phyloP scores from a whole-genome alignment of 2,797 vertebrate genomes.

The Kryptopterus vitreolus region DNA sequence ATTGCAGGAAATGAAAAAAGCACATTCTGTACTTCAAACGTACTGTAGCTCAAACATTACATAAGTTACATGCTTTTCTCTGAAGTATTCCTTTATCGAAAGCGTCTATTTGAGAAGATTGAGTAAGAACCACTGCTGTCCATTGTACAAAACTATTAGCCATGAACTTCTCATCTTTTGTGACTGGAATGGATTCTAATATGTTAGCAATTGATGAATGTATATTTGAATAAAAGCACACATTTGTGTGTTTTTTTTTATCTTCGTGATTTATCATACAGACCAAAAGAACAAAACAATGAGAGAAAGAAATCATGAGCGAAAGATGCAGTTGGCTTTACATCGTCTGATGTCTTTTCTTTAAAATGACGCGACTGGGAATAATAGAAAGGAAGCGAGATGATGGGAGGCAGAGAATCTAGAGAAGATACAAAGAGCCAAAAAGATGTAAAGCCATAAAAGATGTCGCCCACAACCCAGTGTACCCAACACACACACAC shows the following conservation, averaged over 20 bases:
- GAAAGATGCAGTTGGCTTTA: slow-evolving; percentile 8
- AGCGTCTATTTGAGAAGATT: background rate
- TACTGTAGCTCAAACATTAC: background rate
- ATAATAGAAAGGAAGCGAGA: background rate
- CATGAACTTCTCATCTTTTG: background rate
- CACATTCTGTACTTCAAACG: background rate
- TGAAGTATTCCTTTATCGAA: background rate
- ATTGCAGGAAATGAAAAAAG: background rate
- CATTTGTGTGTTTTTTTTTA: background rate
- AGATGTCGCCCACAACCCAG: too few relatives aligned
- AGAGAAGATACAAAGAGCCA: background rate
- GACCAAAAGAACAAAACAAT: slow-evolving; percentile 9
- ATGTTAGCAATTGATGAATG: background rate
- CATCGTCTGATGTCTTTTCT: background rate
- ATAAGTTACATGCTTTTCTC: background rate
- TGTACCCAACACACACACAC: background rate
- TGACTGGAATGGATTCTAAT: background rate
- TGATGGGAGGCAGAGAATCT: background rate
- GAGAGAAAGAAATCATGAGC: background rate
- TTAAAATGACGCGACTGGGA: background rate
- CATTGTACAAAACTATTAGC: too few relatives aligned
- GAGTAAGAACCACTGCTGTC: background rate
- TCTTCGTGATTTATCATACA: background rate
- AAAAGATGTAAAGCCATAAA: background rate
- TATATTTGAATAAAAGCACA: background rate